A percentile compares a stretch with the other conserved stretches of the same genome.
phyloP scores from a whole-genome alignment of 1,140 invertebrate species.

The Elysia chlorotica region DNA sequence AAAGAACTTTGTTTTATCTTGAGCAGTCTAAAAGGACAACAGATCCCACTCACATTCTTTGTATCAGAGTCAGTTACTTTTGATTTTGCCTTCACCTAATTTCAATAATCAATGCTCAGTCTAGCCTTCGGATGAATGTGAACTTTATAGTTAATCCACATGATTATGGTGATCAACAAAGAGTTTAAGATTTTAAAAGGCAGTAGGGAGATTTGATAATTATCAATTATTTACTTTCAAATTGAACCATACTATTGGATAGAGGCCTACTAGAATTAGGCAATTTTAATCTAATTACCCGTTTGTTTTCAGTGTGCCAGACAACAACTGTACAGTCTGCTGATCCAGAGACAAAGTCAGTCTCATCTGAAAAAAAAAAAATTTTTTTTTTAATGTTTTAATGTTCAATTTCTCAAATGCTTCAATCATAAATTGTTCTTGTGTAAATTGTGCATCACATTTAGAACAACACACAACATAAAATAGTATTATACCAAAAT shows the following conservation, averaged over 20 bases:
- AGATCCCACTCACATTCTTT: too few species aligned
- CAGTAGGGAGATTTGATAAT: neutral
- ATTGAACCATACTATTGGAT: neutral
- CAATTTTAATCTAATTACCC: neutral
- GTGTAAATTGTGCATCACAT: neutral
- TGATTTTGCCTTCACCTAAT: too few species aligned
- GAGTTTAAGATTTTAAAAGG: neutral
- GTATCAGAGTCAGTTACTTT: too few species aligned
- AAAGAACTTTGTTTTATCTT: too few species aligned
- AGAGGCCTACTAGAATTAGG: neutral
- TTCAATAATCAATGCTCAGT: too few species aligned
- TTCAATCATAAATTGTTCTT: too few species aligned
- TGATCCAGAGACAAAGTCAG: slow-evolving; percentile 75
- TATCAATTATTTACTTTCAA: neutral
- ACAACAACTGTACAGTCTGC: slow-evolving; percentile 76
- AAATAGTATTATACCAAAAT: neutral
- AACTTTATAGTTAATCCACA: neutral
- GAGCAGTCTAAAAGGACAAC: too few species aligned
- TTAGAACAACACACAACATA: neutral
- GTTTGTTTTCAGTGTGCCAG: slow-evolving; percentile 66
- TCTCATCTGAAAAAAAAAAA: slow-evolving; percentile 51
- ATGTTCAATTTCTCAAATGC: neutral
- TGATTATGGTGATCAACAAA: neutral
- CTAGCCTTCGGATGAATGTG: too few species aligned
- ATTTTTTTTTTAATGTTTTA: neutral